These are phyloP conservation scores for Drosophila micromelanica DNA, from an alignment of 1,140 invertebrate species.

Conservation along the genomic window DNA sequence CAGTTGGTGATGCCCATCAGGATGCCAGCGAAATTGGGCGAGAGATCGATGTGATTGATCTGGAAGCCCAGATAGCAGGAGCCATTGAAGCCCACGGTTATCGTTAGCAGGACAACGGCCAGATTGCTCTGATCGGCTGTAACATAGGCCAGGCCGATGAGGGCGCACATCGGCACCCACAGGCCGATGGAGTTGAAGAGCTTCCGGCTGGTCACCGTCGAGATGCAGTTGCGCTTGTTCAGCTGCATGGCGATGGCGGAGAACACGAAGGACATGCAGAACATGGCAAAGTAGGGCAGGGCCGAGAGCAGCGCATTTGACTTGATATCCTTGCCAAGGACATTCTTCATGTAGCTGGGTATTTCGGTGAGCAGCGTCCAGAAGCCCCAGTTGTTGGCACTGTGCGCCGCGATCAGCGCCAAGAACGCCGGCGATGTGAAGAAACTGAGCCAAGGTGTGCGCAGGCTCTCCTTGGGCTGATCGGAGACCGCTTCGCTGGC, in stretches of 20 bases:
- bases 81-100: conserved; percentile 91
- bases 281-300: conserved; percentile 92
- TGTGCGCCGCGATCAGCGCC: conserved; percentile 92
- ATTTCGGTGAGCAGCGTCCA: conserved; percentile 96
- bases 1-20: conserved; percentile 90
- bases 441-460: conserved; percentile 90
- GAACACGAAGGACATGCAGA: conserved; percentile 88
- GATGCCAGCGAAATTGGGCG: conserved; percentile 91
- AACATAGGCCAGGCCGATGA: conserved; percentile 88
- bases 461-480: conserved; percentile 47
- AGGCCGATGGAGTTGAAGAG: conserved; percentile 88
- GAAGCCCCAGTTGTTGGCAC: conserved; percentile 96
- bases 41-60: conserved; percentile 90
- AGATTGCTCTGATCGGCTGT: conserved; percentile 84
- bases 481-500: conserved; percentile 39
- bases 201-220: conserved; percentile 87
- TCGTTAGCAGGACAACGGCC: conserved; percentile 87
- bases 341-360: conserved; percentile 94
- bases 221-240: conserved; percentile 86
- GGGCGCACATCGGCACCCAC: conserved; percentile 87
- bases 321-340: conserved; percentile 92
- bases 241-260: conserved; percentile 86
- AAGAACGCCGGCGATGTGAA: conserved; percentile 92
- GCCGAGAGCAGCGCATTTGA: conserved; percentile 90
- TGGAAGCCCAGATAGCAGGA: conserved; percentile 90